phyloP scores from a whole-genome alignment of 2,113 vertebrate genomes.

The Junco hyemalis region DNA sequence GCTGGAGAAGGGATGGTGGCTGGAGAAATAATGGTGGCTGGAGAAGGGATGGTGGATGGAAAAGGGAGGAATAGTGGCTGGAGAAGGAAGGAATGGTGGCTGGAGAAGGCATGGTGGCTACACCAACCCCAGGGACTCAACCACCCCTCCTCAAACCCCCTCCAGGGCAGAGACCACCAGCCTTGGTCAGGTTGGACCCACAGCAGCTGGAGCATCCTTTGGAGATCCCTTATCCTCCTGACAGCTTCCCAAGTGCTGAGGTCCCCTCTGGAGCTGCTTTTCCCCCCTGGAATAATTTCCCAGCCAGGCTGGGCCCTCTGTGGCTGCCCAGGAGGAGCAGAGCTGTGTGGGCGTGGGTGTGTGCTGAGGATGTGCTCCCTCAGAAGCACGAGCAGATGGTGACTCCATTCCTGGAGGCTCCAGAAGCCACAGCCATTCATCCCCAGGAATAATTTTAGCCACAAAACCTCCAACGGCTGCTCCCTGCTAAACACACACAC shows the following conservation, averaged over 20 bases:
- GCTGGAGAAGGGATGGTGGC: too few species aligned
- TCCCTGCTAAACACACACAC: not conserved
- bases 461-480: slow-evolving; percentile 19
- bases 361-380: not conserved
- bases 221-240: not conserved
- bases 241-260: accelerated
- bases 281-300: not conserved
- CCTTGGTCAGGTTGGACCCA: not conserved
- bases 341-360: accelerated
- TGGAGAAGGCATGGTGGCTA: not conserved
- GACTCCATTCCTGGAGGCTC: slow-evolving; percentile 60
- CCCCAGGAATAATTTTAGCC: slow-evolving; percentile 71
- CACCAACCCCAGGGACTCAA: not conserved
- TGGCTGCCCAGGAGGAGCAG: not conserved
- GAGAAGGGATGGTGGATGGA: not conserved
- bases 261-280: not conserved
- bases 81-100: too few species aligned
- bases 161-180: not conserved
- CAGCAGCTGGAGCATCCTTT: not conserved
- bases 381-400: slow-evolving; percentile 10
- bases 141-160: not conserved
- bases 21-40: too few species aligned
- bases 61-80: too few species aligned
- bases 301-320: accelerated
- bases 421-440: slow-evolving; percentile 59